Base-by-base conservation (phyloP, 1,140 invertebrate species). In the Atta cephalotes region DNA sequence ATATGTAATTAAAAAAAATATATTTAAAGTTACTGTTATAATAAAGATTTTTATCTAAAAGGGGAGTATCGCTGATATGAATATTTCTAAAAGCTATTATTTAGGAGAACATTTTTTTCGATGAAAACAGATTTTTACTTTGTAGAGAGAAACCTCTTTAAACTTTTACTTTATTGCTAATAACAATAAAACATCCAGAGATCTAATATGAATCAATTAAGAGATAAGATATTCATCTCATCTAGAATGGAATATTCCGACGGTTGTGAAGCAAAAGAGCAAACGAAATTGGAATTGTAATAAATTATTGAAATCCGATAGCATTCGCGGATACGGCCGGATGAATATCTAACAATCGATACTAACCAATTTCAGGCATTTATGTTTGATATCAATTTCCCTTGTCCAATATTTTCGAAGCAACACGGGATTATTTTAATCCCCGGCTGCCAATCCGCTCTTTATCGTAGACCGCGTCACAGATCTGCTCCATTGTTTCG, bases 231-330 rank as follows among this genome's bases (percentile, higher is more conserved):
- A 84, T 84, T 25, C 3, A 49, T 28, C 39, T 45, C n/a, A 84
- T 51, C 39, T 76, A 68, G 3, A 60, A 60, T 21, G 28, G 12
- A 86, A 76, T 87, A 89, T 89, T 86, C 77, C 56, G 58, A 72
- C 10, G 49, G 21, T 14, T 14, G 70, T 56, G 31, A 45, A 82
- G 45, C 18, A 25, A 58, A 72, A 85, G 79, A 25, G 45, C 51
- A 70, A 81, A 49, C 25, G 68, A 31, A 62, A 85, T 85, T 80
- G 77, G 49, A 85, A 66, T 86, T 70, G 78, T 82, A 76, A 91
- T 91, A 91, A 90, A 91, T 88, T 90, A 90, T 91, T 88, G 89
- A 90, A 90, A 88, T 86, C 56, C 82, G 72, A 91, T 90, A 58
- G 65, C 39, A 72, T 79, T 74, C 31, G 21, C 31, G 53, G 66